Evolutionary conservation across 2,888 invertebrate genomes (phyloP), one percentile per base, ranked within the genome.

Genomic region (Petrolisthes cinctipes): DNA sequence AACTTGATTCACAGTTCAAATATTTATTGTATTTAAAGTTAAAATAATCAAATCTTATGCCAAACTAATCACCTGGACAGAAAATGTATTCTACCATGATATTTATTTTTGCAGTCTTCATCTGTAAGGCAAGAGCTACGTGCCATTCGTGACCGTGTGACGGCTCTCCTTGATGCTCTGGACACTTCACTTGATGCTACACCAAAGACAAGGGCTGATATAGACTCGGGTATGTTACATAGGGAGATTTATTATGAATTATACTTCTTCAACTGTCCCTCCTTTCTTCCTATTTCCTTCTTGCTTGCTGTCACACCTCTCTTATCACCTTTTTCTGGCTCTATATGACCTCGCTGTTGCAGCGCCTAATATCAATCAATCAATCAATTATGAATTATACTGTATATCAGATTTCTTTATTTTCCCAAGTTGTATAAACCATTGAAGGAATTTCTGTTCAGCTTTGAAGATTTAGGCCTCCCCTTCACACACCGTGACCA

Each of bases 151-250:
- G 84, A 88, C 71, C 68, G 85, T 54, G 84, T 82, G 20, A 88
- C 88, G 66, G 82, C 88, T 20, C 71, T 88, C n/a, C 75, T 88
- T 76, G 88, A 88, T 76, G 85, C 81, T 56, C 53, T 88, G 75
- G 85, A 85, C 14, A 75, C 84, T 20, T 82, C 78, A 6, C 0
- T 75, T 68, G 82, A 82, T 17, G 17, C 56, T 0, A 14, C 66
- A 7, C 78, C 82, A 11, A 82, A 20, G 23, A 51, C 85, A 20
- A 53, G 53, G 23, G 14, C 11, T 5, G 56, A 81, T 11, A 56
- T 66, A 51, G 82, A 85, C 54, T 20, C 88, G 20, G 85, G 85
- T 88, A 51, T 23, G 78, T 78, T 17, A 5, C 37, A 37, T 37
- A 37, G 37, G 37, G 37, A 37, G 2, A 37, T 37, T 37, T 37